Evolutionary conservation across 2,888 invertebrate species (phyloP), one percentile per base, ranked within the genome.

Genomic region (Ochropleura leucogaster): DNA sequence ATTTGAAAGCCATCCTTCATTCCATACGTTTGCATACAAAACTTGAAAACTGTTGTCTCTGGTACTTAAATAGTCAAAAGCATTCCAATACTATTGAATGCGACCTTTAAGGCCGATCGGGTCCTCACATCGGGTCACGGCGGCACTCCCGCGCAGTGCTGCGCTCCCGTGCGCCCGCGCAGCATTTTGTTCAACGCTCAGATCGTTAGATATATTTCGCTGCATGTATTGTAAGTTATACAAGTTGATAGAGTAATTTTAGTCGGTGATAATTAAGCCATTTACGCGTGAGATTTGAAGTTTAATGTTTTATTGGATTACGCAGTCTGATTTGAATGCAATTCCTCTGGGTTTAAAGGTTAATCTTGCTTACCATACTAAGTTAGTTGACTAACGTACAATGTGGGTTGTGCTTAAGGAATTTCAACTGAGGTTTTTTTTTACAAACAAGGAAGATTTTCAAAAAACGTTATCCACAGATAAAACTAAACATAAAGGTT

Each of bases 71-170:
- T 74, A 87, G 79, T 84, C 86, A 86, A 85, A 86, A 87, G 84
- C 88, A 88, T 88, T 87, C 88, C 88, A 79, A 85, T 86, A 83
- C 72, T 84, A 88, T 87, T 85, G 85, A 84, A 81, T 71, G 88
- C 90, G 92, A 92, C 92, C 92, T 92, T 92, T 92, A 92, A 92
- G 92, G 92, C 92, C 91, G 92, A 89, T 90, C 88, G 85, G 88
- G 88, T 84, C 85, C 85, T 83, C 80, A 84, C 91, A 91, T 90
- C 89, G 90, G 90, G 92, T 91, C 92, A 90, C 87, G 88, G 86
- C 87, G 87, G 81, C 88, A 86, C 84, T 85, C 87, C 87, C 79
- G 86, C 80, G 83, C 83, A 77, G 75, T 66, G 42, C 55, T 40
- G 64, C 53, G 78, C 82, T 77, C 75, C 81, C 74, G 85, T 82